Evolutionary conservation across 1,140 invertebrate species (phyloP), one percentile per base, ranked within the genome.

Genomic region (Thereuonema tuberculata): DNA sequence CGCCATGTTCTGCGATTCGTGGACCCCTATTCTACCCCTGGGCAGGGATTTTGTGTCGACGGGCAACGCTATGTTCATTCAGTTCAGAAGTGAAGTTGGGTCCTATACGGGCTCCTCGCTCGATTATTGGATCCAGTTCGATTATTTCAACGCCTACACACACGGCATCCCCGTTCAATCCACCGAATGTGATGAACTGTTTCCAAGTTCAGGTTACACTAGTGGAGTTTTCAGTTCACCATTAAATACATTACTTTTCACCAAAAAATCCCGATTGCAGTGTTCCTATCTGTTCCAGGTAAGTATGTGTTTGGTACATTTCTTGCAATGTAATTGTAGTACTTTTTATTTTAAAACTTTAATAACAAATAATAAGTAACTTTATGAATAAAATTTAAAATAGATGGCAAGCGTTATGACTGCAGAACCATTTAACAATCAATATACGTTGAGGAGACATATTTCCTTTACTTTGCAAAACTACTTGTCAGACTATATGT

Each of bases 1-100:
- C 63, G 91, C 91, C 70, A 92, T 89, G 2, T 92, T 93, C 71
- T 93, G 89, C 71, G 89, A 93, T 71, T 92, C 89, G 0, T 92
- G 92, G 72, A 90, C 87, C 28, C 83, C 86, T 57, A 85, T 88
- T 0, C 87, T 91, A 84, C 49, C 48, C 2, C 12, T 20, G 5
- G n/a, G n/a, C 9, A 46, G 50, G 23, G 89, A 92, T 68, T 92
- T 93, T 66, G 85, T 92, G 0, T 91, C 88, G 0, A 88, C 85
- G 0, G 84, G 84, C 3, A 88, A 85, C 64, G 81, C 88, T 0
- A 78, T 93, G 48, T 92, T 88, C 67, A 87, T 93, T 14, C 65
- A 64, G 43, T 70, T 70, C 28, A 56, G 29, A 27, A 65, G 63
- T 48, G 58, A 37, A 87, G 87, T 73, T 78, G 75, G 77, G 64